Base-by-base conservation (phyloP, 2,888 invertebrate genomes). In the Apodemia zela region DNA sequence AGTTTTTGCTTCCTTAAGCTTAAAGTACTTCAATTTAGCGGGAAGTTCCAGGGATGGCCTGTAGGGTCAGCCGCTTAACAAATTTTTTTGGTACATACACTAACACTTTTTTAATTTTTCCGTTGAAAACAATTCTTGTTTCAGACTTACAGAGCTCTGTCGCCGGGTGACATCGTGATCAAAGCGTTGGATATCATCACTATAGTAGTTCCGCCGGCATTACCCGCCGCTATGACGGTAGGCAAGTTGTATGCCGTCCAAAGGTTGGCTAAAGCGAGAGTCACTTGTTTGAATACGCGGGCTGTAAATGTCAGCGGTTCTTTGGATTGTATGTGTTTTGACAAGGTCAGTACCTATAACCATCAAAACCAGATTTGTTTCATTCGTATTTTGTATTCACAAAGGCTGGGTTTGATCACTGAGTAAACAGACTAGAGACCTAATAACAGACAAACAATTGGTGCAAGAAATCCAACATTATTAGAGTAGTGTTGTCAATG, bases 201-300 rank as follows among this genome's bases (percentile, higher is more conserved):
- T 0, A 98, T 99, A 65, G 98, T 98, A 57, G 97, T 99, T 0
- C 98, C 98, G 0, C 98, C 99, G 0, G 98, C 98, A 0, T 86
- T 99, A 58, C 99, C 98, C 1, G 98, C 98, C 51, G 99, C 98
- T 66, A 98, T 98, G 98, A 98, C 98, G 0, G 97, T 98, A 2
- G 98, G 98, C 0, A 94, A 97, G 2, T 93, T 97, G 74, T 97
- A 98, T 82, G 98, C 98, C 0, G 98, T 98, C 78, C 93, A 94
- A 63, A 93, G 98, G 10, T 92, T 99, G 59, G 94, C 96, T 80
- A 93, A 93, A 49, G 95, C 95, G 59, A 89, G 95, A 60, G 96
- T 99, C 63, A 97, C 96, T 78, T 99, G 98, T 79, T 98, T 98
- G 70, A 97, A 97, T 75, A 98, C 98, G 0, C 92, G 98, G 11